Base-by-base conservation (phyloP, 2,888 invertebrate species). In the Tethea ocularis region DNA sequence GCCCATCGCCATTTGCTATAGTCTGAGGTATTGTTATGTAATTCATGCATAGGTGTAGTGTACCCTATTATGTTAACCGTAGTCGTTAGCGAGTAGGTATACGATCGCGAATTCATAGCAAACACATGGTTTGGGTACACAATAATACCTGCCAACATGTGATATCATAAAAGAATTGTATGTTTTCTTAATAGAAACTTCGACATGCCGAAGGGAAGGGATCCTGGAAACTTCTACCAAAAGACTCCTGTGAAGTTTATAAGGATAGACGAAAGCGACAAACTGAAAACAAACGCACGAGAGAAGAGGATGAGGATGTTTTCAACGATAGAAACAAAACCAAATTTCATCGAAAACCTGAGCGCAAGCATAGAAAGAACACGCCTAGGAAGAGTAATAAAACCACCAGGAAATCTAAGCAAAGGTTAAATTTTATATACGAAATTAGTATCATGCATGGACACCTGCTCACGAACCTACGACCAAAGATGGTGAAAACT, bases 191-290 rank as follows among this genome's bases (percentile, higher is more conserved):
- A 33, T 58, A 87, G 87, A 82, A 82, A 71, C 63, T 61, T 8
- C 67, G 68, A 33, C 60, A 65, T 5, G 60, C 74, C 23, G 68
- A 74, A 38, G 64, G 70, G 0, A 75, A 66, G 58, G 67, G 69
- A 3, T 63, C 67, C 0, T 89, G 87, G 87, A 84, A 78, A 60
- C 65, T 89, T 0, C 57, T 86, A 22, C 88, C 88, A 0, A 88
- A 84, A 72, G 89, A 89, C 60, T 89, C 89, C 0, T 80, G 82
- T 38, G 87, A 88, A 62, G 74, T 89, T 11, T 84, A 88, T 53
- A 86, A 74, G 61, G 71, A 80, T 8, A 75, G 84, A 6, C 77
- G 69, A 3, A 77, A 67, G 57, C 76, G 78, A 0, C 61, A 68
- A 61, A 54, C 56, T 0, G 56, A 67, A 24, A 62, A 56, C 5